A percentile compares a stretch with the other conserved stretches of the same genome.
phyloP scores from a whole-genome alignment of 2,888 invertebrate genomes.

The Exocentrus adspersus region DNA sequence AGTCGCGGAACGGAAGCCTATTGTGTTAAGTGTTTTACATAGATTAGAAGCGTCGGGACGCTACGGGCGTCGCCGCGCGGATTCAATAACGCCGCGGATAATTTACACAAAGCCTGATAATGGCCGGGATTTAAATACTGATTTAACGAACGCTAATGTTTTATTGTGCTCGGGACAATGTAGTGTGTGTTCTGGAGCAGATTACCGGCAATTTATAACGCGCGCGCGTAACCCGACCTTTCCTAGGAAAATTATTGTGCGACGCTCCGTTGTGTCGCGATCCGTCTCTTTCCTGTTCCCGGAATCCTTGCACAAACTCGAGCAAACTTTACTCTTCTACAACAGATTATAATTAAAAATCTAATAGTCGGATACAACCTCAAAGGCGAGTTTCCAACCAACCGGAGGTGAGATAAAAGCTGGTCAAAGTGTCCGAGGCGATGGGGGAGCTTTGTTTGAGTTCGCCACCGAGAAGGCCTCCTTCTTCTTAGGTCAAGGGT shows the following conservation, averaged over 20 bases:
- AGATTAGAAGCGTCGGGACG: conserved; percentile 8
- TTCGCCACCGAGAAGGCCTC: conserved; percentile 23
- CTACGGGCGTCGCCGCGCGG: background rate
- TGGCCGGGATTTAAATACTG: conserved; percentile 25
- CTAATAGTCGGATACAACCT: too few species aligned
- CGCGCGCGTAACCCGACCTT: conserved; percentile 17
- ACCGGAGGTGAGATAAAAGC: too few species aligned
- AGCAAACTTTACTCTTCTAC: too few species aligned
- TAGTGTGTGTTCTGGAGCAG: conserved; percentile 28
- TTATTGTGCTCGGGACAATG: conserved; percentile 26
- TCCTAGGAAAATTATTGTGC: conserved; percentile 22
- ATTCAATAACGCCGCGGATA: conserved; percentile 21
- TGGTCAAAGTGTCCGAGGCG: too few species aligned
- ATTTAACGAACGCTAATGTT: conserved; percentile 28
- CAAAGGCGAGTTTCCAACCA: too few species aligned
- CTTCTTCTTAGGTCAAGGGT: conserved; percentile 35
- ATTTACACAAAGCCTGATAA: conserved; percentile 25
- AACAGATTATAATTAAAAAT: too few species aligned
- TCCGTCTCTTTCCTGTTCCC: too few species aligned
- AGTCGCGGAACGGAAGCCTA: conserved; percentile 8
- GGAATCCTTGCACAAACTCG: too few species aligned
- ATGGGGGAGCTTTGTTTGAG: conserved; percentile 28
- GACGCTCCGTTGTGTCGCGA: conserved; percentile 4
- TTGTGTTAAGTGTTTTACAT: conserved; percentile 22
- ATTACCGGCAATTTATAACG: conserved; percentile 28